Conservation (phyloP, 2,888 invertebrate genomes). For the Meloe dianella region DNA sequence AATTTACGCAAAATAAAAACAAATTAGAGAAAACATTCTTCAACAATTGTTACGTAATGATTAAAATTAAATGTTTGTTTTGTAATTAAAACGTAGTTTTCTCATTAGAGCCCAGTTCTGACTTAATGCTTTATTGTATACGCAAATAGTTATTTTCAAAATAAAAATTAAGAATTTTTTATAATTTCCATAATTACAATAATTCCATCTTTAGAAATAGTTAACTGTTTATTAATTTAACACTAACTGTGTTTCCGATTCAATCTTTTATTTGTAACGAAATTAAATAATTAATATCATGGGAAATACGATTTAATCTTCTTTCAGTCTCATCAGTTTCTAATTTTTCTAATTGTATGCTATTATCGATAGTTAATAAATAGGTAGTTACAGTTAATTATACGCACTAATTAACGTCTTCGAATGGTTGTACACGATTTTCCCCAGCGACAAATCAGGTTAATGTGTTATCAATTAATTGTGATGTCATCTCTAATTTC, state of each 20-base stretch:
- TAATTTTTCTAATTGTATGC: background rate
- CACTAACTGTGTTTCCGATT: background rate
- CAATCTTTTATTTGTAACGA: background rate
- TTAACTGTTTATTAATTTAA: constrained; percentile 17
- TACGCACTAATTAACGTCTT: background rate
- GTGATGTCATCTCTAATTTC: background rate
- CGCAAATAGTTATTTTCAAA: background rate
- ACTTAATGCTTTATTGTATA: background rate
- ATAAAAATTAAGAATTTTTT: constrained; percentile 7
- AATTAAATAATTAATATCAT: background rate
- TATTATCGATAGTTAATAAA: background rate
- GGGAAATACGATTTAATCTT: background rate
- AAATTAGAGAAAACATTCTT: background rate
- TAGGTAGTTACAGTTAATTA: background rate
- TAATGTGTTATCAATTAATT: background rate
- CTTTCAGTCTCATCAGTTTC: background rate
- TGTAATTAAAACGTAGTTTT: background rate
- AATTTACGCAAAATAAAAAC: background rate
- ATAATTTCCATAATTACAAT: constrained; percentile 17
- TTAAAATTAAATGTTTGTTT: background rate
- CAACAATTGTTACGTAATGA: background rate
- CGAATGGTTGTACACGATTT: background rate
- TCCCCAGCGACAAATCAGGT: background rate
- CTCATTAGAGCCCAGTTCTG: background rate
- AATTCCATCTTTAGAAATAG: constrained; percentile 12